phyloP scores from a whole-genome alignment of 2,797 vertebrate species.

The Notamacropus eugenii region DNA sequence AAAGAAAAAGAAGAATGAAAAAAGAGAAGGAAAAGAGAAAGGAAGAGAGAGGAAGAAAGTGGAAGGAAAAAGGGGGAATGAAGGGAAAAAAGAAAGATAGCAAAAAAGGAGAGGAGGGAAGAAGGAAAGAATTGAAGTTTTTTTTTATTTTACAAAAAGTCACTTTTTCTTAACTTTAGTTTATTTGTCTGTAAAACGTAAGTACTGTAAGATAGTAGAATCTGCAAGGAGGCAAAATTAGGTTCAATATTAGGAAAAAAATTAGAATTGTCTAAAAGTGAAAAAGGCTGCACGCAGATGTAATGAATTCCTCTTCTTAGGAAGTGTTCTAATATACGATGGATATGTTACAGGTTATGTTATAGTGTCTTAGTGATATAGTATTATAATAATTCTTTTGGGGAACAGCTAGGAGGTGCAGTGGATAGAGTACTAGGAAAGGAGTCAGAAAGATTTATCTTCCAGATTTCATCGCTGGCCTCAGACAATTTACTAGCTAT shows the following conservation, averaged over 20 bases:
- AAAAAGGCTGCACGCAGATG: not conserved
- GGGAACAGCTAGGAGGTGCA: not conserved
- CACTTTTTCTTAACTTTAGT: not conserved
- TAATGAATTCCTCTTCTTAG: not conserved
- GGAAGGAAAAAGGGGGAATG: not conserved
- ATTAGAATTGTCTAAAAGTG: not conserved
- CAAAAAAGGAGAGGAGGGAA: not conserved
- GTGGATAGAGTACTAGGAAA: not conserved
- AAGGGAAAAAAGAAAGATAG: too few species aligned
- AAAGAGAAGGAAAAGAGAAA: too few species aligned
- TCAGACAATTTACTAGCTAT: not conserved
- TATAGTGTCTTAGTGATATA: too few species aligned
- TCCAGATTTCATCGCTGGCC: not conserved
- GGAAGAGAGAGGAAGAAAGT: not conserved
- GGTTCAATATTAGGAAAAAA: not conserved
- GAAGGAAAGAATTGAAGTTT: not conserved
- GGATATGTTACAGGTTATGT: not conserved
- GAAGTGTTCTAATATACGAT: not conserved
- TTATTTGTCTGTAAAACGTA: not conserved
- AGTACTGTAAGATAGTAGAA: not conserved
- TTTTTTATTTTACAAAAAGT: not conserved
- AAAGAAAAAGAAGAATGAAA: not conserved
- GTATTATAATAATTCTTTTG: not conserved
- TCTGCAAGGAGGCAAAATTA: not conserved
- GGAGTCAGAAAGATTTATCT: not conserved